phyloP scores from a whole-genome alignment of 2,113 vertebrate species.

The Sciurus niger region DNA sequence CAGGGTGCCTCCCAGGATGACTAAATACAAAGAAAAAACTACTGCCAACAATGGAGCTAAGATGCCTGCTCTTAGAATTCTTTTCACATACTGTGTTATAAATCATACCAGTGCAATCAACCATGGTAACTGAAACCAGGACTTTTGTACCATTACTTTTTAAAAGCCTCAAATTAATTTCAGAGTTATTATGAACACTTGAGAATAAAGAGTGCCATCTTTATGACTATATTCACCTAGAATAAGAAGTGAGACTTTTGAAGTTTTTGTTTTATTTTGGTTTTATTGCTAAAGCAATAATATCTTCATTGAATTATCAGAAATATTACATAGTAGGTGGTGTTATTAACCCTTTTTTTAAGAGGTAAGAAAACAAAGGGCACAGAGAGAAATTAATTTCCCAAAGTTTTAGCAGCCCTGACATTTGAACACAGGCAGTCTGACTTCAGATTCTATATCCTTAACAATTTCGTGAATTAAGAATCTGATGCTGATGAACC shows the following conservation, averaged over 20 bases:
- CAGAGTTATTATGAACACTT: background rate
- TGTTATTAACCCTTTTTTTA: background rate
- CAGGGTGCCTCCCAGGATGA: slow-evolving; percentile 76
- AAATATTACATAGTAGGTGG: background rate
- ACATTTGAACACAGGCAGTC: background rate
- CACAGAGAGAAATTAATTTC: background rate
- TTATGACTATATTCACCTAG: slow-evolving; percentile 15
- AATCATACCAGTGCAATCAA: slow-evolving; percentile 68
- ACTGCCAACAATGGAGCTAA: slow-evolving; percentile 64
- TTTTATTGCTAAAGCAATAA: slow-evolving; percentile 25
- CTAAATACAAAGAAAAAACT: slow-evolving; percentile 67
- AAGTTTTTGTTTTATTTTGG: background rate
- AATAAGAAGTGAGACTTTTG: slow-evolving; percentile 45
- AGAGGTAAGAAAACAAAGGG: background rate
- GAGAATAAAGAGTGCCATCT: background rate
- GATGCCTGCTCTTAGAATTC: slow-evolving; percentile 70
- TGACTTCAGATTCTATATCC: background rate
- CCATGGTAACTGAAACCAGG: slow-evolving; percentile 68
- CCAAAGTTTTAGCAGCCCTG: background rate
- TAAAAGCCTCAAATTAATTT: slow-evolving; percentile 66
- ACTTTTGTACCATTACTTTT: slow-evolving; percentile 48
- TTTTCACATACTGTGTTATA: slow-evolving; percentile 64
- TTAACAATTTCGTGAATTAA: background rate
- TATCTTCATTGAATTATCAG: background rate
- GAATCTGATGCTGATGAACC: background rate